Base-by-base conservation (phyloP, 2,113 vertebrate genomes). In the Anolis sagrei region DNA sequence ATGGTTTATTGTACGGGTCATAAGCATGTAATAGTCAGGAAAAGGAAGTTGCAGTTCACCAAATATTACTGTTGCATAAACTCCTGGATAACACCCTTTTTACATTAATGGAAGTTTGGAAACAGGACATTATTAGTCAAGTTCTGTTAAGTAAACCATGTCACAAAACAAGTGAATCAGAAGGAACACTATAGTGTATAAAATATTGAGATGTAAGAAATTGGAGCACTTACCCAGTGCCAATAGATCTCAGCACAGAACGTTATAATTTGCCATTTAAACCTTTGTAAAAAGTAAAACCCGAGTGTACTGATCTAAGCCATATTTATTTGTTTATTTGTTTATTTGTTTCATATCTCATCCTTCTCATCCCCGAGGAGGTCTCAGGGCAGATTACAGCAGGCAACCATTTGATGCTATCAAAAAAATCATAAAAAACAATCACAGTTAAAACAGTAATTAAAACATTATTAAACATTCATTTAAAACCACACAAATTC, bases 91-190 rank as follows among this genome's bases (percentile, higher is more conserved):
- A 39, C 39, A 13, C 23, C 34, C 34, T 36, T 32, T 77, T 77
- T 58, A 77, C n/a, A 34, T 54, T 16, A 77, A 58, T 62, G 77
- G 36, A 64, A 32, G 11, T 14, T 79, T 58, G 61, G 61, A 79
- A 39, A 61, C 34, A 79, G 25, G 79, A 92, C 83, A 91, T 91
- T 93, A 91, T 93, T 88, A 91, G 93, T 89, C 79, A 91, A 94
- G 83, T 83, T 75, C 89, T 93, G 93, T 94, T 94, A 95, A 93
- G 84, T 95, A 86, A 93, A 93, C 89, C 93, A 89, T 88, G 48
- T 92, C 90, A 92, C 91, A 91, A 69, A 62, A 80, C 34, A 36
- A 85, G 78, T 27, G 64, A 81, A 49, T 82, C 79, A 87, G 68
- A 76, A 84, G 74, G 32, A 92, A 86, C 92, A 95, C 92, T 77